Evolutionary conservation across 2,888 invertebrate genomes (phyloP), one percentile per base, ranked within the genome.

Genomic region (Polietes domitor): DNA sequence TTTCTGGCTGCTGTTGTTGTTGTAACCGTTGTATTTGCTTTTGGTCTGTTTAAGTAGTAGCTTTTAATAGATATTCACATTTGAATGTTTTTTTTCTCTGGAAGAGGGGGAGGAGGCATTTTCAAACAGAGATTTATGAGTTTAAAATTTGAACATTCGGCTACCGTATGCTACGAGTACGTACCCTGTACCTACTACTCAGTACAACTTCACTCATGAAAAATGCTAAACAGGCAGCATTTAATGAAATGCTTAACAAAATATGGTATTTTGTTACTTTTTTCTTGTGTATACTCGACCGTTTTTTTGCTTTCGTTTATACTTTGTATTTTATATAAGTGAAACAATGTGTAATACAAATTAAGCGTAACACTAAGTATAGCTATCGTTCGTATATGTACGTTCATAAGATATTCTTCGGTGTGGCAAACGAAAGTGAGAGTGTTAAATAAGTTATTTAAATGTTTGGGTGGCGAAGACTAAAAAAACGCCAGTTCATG

Each of bases 211-310:
- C 24, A 68, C 73, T 79, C 24, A 19, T 41, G 17, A 58, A 43
- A 68, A 43, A 73, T 79, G 53, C 24, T 26, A 58, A 63, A 55
- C 58, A 74, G 68, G 68, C 28, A 70, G 32, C 43, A 70, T 43
- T 74, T 43, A 47, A 47, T 58, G 58, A 24, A 61, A 74, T 47
- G 28, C 61, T 74, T 70, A 53, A 63, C 21, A 63, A 32, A 32
- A 72, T 53, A 26, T 26, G 3, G 55, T 10, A 32, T 32, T 65
- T 65, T 37, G 37, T 37, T 37, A n/a, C 26, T 17, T 53, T 53
- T 21, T 55, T 9, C 15, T 55, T 21, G n/a, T n/a, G n/a, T 21
- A 21, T 55, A 55, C 15, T 61, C 28, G 24, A 21, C 7, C 17
- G 47, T 47, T 47, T 15, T 47, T n/a, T n/a, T n/a, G n/a, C n/a